Evolutionary conservation across 2,797 vertebrate genomes (phyloP).

Genomic region (Rhinatrema bivittatum): DNA sequence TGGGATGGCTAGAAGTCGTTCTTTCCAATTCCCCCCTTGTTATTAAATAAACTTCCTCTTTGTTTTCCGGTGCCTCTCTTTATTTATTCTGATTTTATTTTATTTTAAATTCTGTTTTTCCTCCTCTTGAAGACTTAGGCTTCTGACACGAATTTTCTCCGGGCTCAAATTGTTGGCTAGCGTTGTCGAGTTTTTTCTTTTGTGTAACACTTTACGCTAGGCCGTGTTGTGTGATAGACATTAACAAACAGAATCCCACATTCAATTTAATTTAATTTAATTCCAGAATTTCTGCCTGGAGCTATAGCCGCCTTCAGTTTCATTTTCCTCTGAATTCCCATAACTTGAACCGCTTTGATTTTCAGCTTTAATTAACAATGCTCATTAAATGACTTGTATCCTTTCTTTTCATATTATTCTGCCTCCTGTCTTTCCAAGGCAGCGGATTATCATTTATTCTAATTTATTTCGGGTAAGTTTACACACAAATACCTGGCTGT

Average conservation of each 20-base stretch:
- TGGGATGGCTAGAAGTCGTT: no score
- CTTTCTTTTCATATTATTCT: constrained; percentile 51
- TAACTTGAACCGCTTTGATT: constrained; percentile 56
- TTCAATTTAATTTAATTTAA: constrained; percentile 52
- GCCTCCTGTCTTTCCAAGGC: constrained; percentile 52
- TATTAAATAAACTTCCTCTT: no score
- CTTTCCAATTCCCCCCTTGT: no score
- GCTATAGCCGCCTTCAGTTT: constrained; percentile 52
- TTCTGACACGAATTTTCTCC: neutral
- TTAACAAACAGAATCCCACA: constrained; percentile 37
- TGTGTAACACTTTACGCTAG: constrained; percentile 8
- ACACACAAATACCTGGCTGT: no score
- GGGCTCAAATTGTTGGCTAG: neutral
- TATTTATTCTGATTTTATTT: no score
- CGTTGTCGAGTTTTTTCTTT: neutral
- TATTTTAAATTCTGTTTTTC: neutral
- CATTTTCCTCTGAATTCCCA: constrained; percentile 56
- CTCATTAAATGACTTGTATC: constrained; percentile 62
- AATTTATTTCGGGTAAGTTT: constrained; percentile 51
- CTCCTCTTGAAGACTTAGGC: neutral
- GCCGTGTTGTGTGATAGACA: constrained; percentile 31
- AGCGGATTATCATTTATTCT: constrained; percentile 40
- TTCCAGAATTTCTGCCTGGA: constrained; percentile 47
- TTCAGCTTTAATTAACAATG: constrained; percentile 63
- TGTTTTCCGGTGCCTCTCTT: no score